These are phyloP conservation scores for Microchirus variegatus DNA, from an alignment of 2,797 vertebrate species.

Conservation along the genomic window DNA sequence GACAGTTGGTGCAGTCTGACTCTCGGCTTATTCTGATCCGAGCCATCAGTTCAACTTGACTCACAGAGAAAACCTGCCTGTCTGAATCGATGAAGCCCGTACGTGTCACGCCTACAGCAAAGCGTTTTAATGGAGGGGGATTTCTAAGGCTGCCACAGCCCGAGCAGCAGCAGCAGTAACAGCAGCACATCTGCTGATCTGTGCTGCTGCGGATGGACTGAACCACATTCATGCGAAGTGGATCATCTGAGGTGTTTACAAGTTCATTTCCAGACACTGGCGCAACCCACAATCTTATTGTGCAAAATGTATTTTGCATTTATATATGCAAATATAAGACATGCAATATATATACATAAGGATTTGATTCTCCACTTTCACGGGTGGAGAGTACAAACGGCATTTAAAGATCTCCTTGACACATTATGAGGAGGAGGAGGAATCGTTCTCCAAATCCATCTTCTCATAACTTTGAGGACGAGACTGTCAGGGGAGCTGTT, in stretches of 20 bases:
- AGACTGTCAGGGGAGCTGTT: not conserved
- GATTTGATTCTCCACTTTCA: not conserved
- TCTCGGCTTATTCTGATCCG: slow-evolving; percentile 4
- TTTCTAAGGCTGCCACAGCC: not conserved
- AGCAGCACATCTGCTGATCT: not conserved
- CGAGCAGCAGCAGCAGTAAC: not conserved
- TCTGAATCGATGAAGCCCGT: not conserved
- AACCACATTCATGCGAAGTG: too few relatives aligned
- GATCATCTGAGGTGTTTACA: too few relatives aligned
- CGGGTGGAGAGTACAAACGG: not conserved
- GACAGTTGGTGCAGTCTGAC: not conserved
- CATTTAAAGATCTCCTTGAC: not conserved
- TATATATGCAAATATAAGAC: not conserved
- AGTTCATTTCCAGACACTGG: too few relatives aligned
- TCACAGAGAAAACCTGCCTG: slow-evolving; percentile 19
- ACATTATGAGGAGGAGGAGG: not conserved
- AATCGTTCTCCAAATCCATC: not conserved
- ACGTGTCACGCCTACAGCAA: slow-evolving; percentile 15
- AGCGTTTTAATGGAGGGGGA: slow-evolving; percentile 5
- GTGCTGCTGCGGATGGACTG: too few relatives aligned
- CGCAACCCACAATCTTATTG: not conserved
- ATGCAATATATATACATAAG: not conserved
- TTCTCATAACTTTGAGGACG: slow-evolving; percentile 21
- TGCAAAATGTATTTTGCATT: too few relatives aligned
- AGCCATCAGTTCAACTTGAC: slow-evolving; percentile 11